Evolutionary conservation across 1,140 invertebrate genomes (phyloP).

Genomic region (Nasonia vitripennis): DNA sequence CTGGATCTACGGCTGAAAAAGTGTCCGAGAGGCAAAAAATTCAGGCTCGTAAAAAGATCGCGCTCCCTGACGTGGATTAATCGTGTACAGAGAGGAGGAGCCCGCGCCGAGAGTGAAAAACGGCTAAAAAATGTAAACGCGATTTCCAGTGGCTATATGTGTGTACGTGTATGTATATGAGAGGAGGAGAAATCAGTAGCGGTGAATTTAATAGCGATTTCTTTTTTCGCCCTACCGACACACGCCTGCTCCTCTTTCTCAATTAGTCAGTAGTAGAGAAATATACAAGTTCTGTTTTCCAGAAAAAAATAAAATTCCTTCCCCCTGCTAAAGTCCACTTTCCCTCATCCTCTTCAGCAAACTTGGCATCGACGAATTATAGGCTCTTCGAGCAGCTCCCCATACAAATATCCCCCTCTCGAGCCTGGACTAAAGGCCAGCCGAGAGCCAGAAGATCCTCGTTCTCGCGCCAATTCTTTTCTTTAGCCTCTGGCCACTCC

Average conservation of each 20-base stretch:
- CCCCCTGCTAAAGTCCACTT: too few species aligned
- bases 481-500: too few species aligned
- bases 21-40: background rate
- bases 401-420: background rate
- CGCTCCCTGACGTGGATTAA: background rate
- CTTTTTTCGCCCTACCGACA: background rate
- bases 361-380: slow-evolving; percentile 38
- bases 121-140: background rate
- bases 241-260: background rate
- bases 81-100: background rate
- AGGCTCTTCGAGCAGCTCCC: slow-evolving; percentile 1
- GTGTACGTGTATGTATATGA: background rate
- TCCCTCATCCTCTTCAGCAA: too few species aligned
- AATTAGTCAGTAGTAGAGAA: too few species aligned
- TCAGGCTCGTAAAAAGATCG: background rate
- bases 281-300: too few species aligned
- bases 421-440: background rate
- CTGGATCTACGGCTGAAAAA: background rate
- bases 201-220: background rate
- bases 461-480: slow-evolving; percentile 38
- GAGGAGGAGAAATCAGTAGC: slow-evolving; percentile 3
- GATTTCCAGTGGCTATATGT: background rate
- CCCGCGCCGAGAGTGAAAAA: background rate
- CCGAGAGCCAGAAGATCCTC: background rate
- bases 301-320: too few species aligned